Base-by-base conservation (phyloP, 2,888 invertebrate species). In the Caenorhabditis doughertyi region DNA sequence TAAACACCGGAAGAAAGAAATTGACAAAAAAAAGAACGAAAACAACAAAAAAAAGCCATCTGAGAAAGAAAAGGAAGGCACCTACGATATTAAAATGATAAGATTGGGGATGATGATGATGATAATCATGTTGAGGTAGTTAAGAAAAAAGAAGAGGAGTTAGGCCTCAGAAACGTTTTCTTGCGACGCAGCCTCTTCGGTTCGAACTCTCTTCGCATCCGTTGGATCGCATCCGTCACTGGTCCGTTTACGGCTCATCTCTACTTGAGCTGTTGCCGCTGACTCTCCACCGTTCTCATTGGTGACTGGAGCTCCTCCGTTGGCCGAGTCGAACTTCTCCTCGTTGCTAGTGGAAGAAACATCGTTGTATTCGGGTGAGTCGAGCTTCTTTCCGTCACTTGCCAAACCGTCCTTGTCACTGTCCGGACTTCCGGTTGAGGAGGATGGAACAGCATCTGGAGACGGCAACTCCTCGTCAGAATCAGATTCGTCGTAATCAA, bases 401-500 rank as follows among this genome's bases (percentile, higher is more conserved):
- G 56, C 13, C 8, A 11, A 25, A 64, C 56, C 39, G 18, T 84
- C 81, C 18, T 83, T 73, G n/a, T 73, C 81, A 5, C 23, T 44
- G 53, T 81, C 84, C 0, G 87, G 87, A 56, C 85, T 85, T 21
- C 87, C 87, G 13, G 87, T 87, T 5, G 87, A 87, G 4, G 87
- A 87, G 0, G 87, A 83, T 16, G 87, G 87, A 21, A 85, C 49
- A 1, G 85, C 84, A 51, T 87, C 87, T 0, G 81, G 76, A 8
- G 76, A 71, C 3, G 73, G 55, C 4, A 55, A 27, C 23, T 86
- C 86, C 32, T 84, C 85, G 18, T 86, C 86, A n/a, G 82, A 76
- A 68, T 87, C 85, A 42, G 87, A 87, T 27, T 87, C 87, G 47
- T 85, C 88, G 72, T 88, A 88, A 60, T 88, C 88, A 7, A 86